Evolutionary conservation across 1,140 invertebrate genomes (phyloP), one percentile per base, ranked within the genome.

Genomic region (Neoseiulus cucumeris): DNA sequence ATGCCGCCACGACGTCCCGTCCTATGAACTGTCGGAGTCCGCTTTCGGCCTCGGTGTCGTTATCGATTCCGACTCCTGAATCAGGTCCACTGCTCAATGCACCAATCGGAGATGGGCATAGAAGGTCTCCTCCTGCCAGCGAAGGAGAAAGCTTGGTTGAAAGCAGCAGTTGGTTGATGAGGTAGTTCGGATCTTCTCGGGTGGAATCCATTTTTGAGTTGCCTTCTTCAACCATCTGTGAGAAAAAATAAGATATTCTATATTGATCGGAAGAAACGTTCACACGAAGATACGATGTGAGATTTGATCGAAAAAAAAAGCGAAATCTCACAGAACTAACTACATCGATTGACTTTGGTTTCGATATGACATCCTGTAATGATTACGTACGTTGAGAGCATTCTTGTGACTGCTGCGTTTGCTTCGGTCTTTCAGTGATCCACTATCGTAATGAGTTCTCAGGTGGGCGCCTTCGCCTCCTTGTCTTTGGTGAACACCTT

Each of bases 351-450:
- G n/a, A n/a, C n/a, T n/a, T n/a, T n/a, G n/a, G n/a, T n/a, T n/a
- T n/a, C n/a, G n/a, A n/a, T n/a, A 39, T 9, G 33, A 39, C 33
- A n/a, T 39, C 33, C 9, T 39, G 4, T 6, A 9, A 47, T 25
- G 17, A 2, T 5, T n/a, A 59, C 51, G 14, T 59, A 59, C 51
- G 33, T 59, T 59, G 17, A 59, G 51, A 59, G 51, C 14, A 20
- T 59, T 59, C 51, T 59, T 59, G 22, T 59, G 51, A 9, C 51
- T 59, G 51, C 51, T 59, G 1, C 51, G 51, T 33, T 59, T 59
- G 6, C 25, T 29, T 7, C 45, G 45, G 51, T 25, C 51, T 25
- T 59, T 59, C 14, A 59, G 22, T 25, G 51, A 59, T 29, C 51
- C 51, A 9, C 51, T 59, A 20, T 59, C 51, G 22, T 17, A 59